These are phyloP conservation scores for Ginglymostoma cirratum DNA, from an alignment of 2,113 vertebrate genomes.

Conservation along the genomic window DNA sequence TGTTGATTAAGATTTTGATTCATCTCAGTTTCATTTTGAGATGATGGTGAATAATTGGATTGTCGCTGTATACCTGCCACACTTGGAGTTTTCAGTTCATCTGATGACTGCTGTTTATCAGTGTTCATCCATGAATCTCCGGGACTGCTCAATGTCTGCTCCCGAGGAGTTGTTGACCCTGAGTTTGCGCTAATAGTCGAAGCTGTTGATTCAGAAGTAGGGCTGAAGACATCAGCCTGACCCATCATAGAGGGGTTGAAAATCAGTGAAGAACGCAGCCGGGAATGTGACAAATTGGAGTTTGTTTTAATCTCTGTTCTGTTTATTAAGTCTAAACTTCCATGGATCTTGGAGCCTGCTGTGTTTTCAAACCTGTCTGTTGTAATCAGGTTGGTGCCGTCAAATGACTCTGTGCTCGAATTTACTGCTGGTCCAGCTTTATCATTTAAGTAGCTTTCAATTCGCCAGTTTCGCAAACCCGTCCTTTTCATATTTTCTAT, in stretches of 20 bases:
- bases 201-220: conserved; percentile 61
- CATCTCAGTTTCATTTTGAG: not conserved
- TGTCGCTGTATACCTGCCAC: not conserved
- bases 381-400: conserved; percentile 44
- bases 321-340: not conserved
- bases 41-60: too few species aligned
- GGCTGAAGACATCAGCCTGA: conserved; percentile 70
- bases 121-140: not conserved
- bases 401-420: conserved; percentile 59
- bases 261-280: conserved; percentile 73
- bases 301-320: conserved; percentile 59
- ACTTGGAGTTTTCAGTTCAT: not conserved
- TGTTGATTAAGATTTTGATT: not conserved
- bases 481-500: conserved; percentile 78
- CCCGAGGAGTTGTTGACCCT: conserved; percentile 56
- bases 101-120: not conserved
- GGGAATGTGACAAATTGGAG: conserved; percentile 58
- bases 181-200: conserved; percentile 62
- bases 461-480: conserved; percentile 78
- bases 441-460: conserved; percentile 83
- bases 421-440: conserved; percentile 57
- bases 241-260: conserved; percentile 75
- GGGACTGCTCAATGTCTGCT: conserved; percentile 26
- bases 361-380: conserved; percentile 60
- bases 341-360: conserved; percentile 42